phyloP scores from a whole-genome alignment of 2,888 invertebrate genomes.

The Tetropium fuscum region DNA sequence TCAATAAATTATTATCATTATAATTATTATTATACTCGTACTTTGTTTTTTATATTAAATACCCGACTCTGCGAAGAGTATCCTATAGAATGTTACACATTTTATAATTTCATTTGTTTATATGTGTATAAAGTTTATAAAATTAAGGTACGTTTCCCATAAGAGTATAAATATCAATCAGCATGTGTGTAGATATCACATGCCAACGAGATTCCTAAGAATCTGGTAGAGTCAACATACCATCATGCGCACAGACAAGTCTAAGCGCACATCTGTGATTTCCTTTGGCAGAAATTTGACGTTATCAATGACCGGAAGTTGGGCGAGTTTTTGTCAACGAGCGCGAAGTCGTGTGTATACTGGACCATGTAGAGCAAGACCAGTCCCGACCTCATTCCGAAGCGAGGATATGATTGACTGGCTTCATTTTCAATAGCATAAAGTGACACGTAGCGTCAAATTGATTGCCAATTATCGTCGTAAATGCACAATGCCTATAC shows the following conservation, averaged over 20 bases:
- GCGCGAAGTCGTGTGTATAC: not conserved
- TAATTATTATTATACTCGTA: too few relatives aligned
- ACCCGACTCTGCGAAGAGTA: too few relatives aligned
- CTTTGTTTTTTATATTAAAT: too few relatives aligned
- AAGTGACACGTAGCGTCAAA: conserved; percentile 33
- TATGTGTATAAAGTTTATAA: too few relatives aligned
- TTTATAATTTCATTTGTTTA: too few relatives aligned
- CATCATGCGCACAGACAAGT: conserved; percentile 39
- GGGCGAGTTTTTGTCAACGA: conserved; percentile 37
- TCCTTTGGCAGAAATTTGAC: conserved; percentile 45
- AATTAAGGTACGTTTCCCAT: too few relatives aligned
- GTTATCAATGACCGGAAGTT: conserved; percentile 47
- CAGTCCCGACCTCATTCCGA: not conserved
- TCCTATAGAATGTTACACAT: too few relatives aligned
- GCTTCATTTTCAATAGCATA: conserved; percentile 14
- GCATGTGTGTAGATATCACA: conserved; percentile 29
- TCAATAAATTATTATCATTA: too few relatives aligned
- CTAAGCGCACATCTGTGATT: conserved; percentile 31
- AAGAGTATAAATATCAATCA: too few relatives aligned
- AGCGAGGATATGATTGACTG: conserved; percentile 19
- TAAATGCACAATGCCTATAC: conserved; percentile 33
- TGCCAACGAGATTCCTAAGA: conserved; percentile 22
- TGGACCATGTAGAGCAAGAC: conserved; percentile 5
- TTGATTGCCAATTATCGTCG: conserved; percentile 41
- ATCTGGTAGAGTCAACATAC: conserved; percentile 33